phyloP scores from a whole-genome alignment of 2,888 invertebrate genomes.

The Thumatha senex region DNA sequence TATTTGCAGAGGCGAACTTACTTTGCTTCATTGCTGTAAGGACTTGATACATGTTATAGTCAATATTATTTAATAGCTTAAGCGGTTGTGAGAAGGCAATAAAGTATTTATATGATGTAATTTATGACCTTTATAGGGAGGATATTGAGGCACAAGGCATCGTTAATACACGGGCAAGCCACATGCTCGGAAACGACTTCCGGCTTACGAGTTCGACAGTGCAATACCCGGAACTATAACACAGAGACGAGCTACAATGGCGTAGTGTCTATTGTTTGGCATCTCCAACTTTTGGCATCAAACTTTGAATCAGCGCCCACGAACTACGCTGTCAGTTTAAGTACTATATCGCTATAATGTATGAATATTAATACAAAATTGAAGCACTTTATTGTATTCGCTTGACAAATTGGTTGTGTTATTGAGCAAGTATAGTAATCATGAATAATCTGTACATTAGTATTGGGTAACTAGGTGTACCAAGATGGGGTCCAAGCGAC shows the following conservation, averaged over 20 bases:
- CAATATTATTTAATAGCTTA: constrained; percentile 1
- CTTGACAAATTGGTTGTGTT: neutral
- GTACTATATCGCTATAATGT: constrained; percentile 66
- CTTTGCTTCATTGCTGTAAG: neutral
- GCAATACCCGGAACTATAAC: constrained; percentile 67
- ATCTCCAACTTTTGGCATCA: constrained; percentile 79
- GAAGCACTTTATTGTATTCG: constrained; percentile 41
- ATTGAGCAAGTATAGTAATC: neutral
- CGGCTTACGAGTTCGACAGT: constrained; percentile 60
- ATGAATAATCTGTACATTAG: no score
- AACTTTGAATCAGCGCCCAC: constrained; percentile 58
- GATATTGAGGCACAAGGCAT: constrained; percentile 15
- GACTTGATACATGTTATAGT: neutral
- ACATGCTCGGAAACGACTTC: constrained; percentile 63
- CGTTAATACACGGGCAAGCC: constrained; percentile 18
- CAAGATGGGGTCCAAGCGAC: no score
- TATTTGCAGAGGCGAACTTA: neutral
- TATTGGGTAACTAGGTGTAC: no score
- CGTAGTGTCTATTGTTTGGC: constrained; percentile 81
- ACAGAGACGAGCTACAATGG: constrained; percentile 52
- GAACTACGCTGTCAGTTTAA: constrained; percentile 71
- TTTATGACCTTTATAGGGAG: constrained; percentile 21
- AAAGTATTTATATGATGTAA: constrained; percentile 29
- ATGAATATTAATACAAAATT: constrained; percentile 68
- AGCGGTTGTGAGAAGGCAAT: constrained; percentile 42